Conservation (phyloP, 2,797 vertebrate genomes). For the Morelia viridis region DNA sequence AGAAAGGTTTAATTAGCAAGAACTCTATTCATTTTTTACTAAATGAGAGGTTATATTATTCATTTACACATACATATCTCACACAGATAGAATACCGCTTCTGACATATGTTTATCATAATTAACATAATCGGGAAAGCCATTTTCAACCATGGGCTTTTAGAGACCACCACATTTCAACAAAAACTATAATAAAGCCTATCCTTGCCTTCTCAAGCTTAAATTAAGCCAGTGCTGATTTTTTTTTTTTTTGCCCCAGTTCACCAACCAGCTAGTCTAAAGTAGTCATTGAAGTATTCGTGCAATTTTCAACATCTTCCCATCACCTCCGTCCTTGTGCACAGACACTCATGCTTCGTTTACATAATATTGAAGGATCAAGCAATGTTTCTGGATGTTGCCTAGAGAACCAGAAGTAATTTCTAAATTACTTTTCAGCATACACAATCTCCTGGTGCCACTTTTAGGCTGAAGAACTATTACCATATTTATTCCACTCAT, state of each 20-base stretch:
- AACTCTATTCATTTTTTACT: neutral
- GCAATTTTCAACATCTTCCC: slow-evolving; percentile 2
- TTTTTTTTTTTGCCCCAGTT: neutral
- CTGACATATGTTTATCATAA: neutral
- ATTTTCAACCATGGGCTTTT: slow-evolving; percentile 4
- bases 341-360: slow-evolving; percentile 15
- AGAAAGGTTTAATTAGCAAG: neutral
- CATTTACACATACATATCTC: neutral
- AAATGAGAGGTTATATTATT: neutral
- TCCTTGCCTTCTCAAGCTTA: neutral
- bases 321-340: neutral
- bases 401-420: slow-evolving; percentile 40
- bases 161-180: neutral
- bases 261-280: slow-evolving; percentile 3
- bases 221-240: slow-evolving; percentile 18
- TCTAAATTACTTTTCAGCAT: slow-evolving; percentile 37
- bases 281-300: neutral
- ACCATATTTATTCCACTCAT: slow-evolving; percentile 47
- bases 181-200: neutral
- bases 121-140: neutral
- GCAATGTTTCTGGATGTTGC: neutral
- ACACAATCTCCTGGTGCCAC: slow-evolving; percentile 15
- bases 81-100: neutral
- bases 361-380: neutral
- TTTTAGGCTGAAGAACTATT: neutral